Percentiles rank a stretch among this genome's conserved stretches.
phyloP scores from a whole-genome alignment of 2,113 vertebrate species.

The human region GRCh38 chr9:135618501-135619000 shows the following conservation, averaged over 20 bases:
- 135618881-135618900: rapidly evolving
- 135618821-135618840: rapidly evolving
- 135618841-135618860: rapidly evolving
- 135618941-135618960: neutral
- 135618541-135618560: neutral
- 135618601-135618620: neutral
- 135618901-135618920: neutral
- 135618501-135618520: neutral
- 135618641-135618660: neutral
- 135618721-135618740: neutral
- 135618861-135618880: rapidly evolving
- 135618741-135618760: neutral
- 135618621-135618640: neutral
- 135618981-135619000: neutral
- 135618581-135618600: neutral
- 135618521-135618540: rapidly evolving
- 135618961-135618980: rapidly evolving
- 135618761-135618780: neutral
- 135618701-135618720: rapidly evolving
- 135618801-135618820: rapidly evolving
- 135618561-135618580: neutral
- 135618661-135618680: rapidly evolving
- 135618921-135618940: neutral
- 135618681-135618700: neutral
- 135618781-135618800: neutral